Evolutionary conservation across 2,113 vertebrate genomes (phyloP).

Genomic region (Myiopsitta monachus): DNA sequence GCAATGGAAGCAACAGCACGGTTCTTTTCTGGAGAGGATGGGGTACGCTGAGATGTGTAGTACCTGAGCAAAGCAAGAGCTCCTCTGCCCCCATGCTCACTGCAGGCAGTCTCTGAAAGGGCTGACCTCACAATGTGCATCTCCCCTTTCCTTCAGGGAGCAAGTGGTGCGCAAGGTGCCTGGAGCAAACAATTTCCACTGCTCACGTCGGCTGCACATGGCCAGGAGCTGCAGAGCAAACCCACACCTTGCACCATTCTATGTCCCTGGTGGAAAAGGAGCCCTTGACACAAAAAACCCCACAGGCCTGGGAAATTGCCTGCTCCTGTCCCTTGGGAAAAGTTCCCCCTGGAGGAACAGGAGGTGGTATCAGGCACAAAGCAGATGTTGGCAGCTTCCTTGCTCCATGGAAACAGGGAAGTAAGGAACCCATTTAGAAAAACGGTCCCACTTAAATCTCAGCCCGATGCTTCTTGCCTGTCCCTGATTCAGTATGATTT

Average conservation of each 20-base stretch:
- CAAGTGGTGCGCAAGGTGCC: not conserved
- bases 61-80: not conserved
- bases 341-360: not conserved
- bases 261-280: not conserved
- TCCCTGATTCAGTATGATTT: not conserved
- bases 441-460: conserved; percentile 48
- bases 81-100: not conserved
- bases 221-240: not conserved
- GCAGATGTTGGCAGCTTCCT: conserved; percentile 9
- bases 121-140: not conserved
- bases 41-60: not conserved
- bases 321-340: not conserved
- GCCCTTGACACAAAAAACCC: not conserved
- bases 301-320: not conserved
- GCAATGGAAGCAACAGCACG: not conserved
- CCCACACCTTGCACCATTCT: not conserved
- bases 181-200: not conserved
- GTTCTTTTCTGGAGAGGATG: not conserved
- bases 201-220: fast-evolving
- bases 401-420: conserved; percentile 10
- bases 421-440: conserved; percentile 27
- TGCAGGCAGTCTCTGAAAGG: not conserved
- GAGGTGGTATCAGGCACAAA: not conserved
- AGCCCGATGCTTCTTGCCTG: not conserved
- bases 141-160: not conserved